Conservation (phyloP, 2,113 vertebrate genomes). For the Entelurus aequoreus region DNA sequence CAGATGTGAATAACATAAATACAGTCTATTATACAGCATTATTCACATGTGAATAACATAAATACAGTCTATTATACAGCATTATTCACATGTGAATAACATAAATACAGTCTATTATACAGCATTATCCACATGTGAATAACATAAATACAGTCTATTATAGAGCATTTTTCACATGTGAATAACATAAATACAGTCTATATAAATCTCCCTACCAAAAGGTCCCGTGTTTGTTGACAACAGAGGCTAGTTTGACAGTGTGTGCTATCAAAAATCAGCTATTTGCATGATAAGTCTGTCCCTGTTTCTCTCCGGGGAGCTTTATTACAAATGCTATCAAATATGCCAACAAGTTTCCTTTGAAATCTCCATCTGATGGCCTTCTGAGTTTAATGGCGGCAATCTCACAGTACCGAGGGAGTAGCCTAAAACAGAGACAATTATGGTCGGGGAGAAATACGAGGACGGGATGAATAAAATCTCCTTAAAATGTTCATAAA, state of each 20-base stretch:
- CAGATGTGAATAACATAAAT: too few relatives aligned
- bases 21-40: too few relatives aligned
- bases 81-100: too few relatives aligned
- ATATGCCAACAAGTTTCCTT: constrained; percentile 66
- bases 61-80: too few relatives aligned
- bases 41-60: too few relatives aligned
- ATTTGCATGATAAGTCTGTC: constrained; percentile 63
- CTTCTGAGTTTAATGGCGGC: constrained; percentile 64
- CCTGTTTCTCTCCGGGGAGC: constrained; percentile 27
- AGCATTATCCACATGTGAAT: too few relatives aligned
- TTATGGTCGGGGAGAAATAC: constrained; percentile 50
- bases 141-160: too few relatives aligned
- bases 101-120: too few relatives aligned
- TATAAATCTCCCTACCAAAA: constrained; percentile 23
- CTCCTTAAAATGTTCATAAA: constrained; percentile 66
- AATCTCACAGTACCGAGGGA: constrained; percentile 38
- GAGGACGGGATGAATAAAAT: constrained; percentile 58
- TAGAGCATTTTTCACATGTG: too few relatives aligned
- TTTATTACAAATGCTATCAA: constrained; percentile 66
- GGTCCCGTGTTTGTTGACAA: constrained; percentile 50
- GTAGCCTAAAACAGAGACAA: constrained; percentile 29
- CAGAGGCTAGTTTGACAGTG: constrained; percentile 39
- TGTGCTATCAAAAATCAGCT: constrained; percentile 52
- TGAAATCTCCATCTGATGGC: constrained; percentile 70
- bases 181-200: too few relatives aligned